A percentile compares a stretch with the other conserved stretches of the same genome.
Evolutionary conservation across 2,113 vertebrate species (phyloP).

Genomic region (Bos taurus): ARS-UCD2.0 NC_037349.1:14433501-14434000

Average conservation of each 20-base stretch:
- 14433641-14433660: neutral
- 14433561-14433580: neutral
- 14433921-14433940: neutral
- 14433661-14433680: neutral
- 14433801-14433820: neutral
- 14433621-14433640: neutral
- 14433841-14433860: neutral
- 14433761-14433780: neutral
- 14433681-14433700: neutral
- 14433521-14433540: neutral
- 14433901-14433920: neutral
- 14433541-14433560: neutral
- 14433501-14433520: neutral
- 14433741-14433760: rapidly evolving
- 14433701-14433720: neutral
- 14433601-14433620: neutral
- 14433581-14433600: neutral
- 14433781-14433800: neutral
- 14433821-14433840: neutral
- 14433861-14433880: neutral
- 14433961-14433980: rapidly evolving
- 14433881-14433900: neutral
- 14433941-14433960: too few relatives aligned
- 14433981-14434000: neutral
- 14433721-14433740: neutral